phyloP scores from a whole-genome alignment of 2,888 invertebrate genomes.

The Conistra vaccinii region DNA sequence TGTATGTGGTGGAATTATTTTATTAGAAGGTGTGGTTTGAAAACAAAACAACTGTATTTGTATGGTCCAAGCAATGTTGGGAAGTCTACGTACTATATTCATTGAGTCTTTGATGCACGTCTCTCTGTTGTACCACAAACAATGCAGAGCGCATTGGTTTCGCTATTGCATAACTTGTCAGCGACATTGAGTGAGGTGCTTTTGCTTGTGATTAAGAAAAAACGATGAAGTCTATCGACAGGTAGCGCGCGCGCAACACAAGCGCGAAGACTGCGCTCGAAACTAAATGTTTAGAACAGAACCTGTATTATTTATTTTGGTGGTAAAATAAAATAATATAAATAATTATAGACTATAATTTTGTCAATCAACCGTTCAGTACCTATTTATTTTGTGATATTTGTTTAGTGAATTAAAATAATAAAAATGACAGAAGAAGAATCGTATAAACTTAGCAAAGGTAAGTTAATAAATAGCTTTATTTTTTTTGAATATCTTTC shows the following conservation, averaged over 20 bases:
- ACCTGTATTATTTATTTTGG: constrained; percentile 19
- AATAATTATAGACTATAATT: not conserved
- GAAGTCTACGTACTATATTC: no score
- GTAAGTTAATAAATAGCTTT: constrained; percentile 24
- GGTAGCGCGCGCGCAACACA: constrained; percentile 57
- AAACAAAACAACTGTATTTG: no score
- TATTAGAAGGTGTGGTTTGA: no score
- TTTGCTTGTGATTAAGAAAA: constrained; percentile 40
- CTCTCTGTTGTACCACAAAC: constrained; percentile 32
- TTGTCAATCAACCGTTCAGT: not conserved
- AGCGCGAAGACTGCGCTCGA: constrained; percentile 31
- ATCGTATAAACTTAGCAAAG: constrained; percentile 41
- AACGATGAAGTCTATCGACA: constrained; percentile 72
- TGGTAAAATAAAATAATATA: not conserved
- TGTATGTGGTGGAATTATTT: no score
- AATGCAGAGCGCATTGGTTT: constrained; percentile 37
- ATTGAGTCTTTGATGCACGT: no score
- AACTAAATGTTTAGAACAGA: not conserved
- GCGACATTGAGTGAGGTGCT: constrained; percentile 51
- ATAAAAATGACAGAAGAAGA: constrained; percentile 46
- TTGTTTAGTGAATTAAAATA: not conserved
- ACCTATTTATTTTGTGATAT: constrained; percentile 35
- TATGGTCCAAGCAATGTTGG: no score
- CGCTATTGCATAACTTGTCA: constrained; percentile 29
- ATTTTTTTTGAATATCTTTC: not conserved